These are phyloP conservation scores for Atopsyche davidsoni DNA, from an alignment of 1,140 invertebrate genomes.

Conservation along the genomic window DNA sequence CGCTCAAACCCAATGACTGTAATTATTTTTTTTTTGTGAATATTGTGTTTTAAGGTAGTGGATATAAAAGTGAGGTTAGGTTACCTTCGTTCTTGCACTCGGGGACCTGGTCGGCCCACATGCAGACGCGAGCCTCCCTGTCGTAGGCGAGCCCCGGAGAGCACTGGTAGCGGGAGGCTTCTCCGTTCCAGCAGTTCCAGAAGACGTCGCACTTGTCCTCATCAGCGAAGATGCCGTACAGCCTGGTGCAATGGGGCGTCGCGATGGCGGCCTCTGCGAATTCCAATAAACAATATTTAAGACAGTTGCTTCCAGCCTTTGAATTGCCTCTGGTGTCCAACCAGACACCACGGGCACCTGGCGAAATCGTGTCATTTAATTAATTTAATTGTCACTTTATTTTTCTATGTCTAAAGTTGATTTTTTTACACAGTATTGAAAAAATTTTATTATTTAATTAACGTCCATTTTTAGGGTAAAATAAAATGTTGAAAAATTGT, in stretches of 20 bases:
- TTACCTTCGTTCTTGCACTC: conserved; percentile 83
- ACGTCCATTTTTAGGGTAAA: conserved; percentile 5
- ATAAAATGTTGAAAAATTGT: not conserved
- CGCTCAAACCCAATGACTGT: too few species aligned
- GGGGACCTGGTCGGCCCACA: conserved; percentile 91
- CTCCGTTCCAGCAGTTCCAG: conserved; percentile 96
- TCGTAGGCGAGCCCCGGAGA: conserved; percentile 91
- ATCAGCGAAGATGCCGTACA: conserved; percentile 91
- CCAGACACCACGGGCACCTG: too few species aligned
- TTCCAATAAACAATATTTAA: not conserved
- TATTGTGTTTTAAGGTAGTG: too few species aligned
- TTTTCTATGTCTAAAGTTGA: too few species aligned
- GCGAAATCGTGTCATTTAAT: too few species aligned
- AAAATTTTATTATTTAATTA: not conserved
- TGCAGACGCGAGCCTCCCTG: conserved; percentile 84
- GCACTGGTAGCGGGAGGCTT: conserved; percentile 88
- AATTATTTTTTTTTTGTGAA: too few species aligned
- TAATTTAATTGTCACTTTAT: too few species aligned
- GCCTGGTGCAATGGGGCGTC: conserved; percentile 75
- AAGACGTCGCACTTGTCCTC: conserved; percentile 85
- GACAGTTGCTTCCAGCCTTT: too few species aligned
- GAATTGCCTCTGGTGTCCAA: too few species aligned
- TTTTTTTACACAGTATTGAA: too few species aligned
- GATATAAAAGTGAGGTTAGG: conserved; percentile 23
- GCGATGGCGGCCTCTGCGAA: conserved; percentile 74